Percentiles rank a stretch among this genome's conserved stretches.
These are phyloP conservation scores for Himalopsyche anomala DNA, from an alignment of 2,888 invertebrate species.

Conservation along the genomic window DNA sequence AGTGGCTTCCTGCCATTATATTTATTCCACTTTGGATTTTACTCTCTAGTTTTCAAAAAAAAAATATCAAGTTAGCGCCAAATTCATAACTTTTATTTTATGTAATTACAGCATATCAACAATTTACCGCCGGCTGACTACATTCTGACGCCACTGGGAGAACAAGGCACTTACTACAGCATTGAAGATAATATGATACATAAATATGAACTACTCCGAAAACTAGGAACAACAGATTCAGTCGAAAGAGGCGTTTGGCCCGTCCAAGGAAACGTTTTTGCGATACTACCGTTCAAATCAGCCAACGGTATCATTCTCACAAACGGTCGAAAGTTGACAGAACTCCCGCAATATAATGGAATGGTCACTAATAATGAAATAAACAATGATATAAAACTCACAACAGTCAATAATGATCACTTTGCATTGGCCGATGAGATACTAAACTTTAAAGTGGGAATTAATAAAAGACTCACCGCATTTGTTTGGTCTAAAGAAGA, in stretches of 20 bases:
- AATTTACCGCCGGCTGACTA: constrained; percentile 52
- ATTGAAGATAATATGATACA: constrained; percentile 42
- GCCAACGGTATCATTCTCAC: constrained; percentile 47
- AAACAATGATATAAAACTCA: background rate
- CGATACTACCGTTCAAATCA: constrained; percentile 37
- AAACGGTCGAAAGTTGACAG: constrained; percentile 8
- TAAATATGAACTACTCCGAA: constrained; percentile 42
- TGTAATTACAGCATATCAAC: constrained; percentile 55
- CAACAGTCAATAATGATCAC: constrained; percentile 46
- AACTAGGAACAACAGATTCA: background rate
- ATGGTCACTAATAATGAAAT: background rate
- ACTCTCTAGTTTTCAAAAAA: no score
- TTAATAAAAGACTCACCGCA: constrained; percentile 49
- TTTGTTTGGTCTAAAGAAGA: constrained; percentile 52
- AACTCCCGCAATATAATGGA: background rate
- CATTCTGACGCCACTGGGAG: constrained; percentile 35
- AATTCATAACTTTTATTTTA: no score
- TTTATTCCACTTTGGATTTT: no score
- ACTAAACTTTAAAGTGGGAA: constrained; percentile 55
- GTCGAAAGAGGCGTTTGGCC: constrained; percentile 39
- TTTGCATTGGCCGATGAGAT: constrained; percentile 53
- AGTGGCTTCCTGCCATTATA: no score
- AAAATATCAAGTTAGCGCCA: no score
- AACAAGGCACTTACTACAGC: constrained; percentile 48
- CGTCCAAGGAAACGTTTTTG: background rate